Evolutionary conservation across 2,113 vertebrate species (phyloP).

Genomic region (Hipposideros armiger): DNA sequence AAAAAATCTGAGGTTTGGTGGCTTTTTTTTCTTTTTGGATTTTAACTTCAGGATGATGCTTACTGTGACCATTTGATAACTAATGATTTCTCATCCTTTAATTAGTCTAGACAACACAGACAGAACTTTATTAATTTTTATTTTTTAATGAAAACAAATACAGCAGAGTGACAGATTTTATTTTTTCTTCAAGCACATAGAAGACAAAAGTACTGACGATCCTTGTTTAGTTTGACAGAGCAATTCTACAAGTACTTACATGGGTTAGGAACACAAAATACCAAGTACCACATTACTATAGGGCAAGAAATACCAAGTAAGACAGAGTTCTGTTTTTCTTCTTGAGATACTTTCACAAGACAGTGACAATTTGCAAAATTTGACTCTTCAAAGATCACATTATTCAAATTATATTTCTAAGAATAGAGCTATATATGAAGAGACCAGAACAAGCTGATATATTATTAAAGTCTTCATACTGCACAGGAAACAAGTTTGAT

Average conservation of each 20-base stretch:
- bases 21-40: neutral
- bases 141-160: constrained; percentile 72
- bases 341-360: constrained; percentile 70
- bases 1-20: neutral
- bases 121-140: constrained; percentile 67
- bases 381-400: constrained; percentile 59
- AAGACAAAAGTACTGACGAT: constrained; percentile 59
- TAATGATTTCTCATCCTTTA: constrained; percentile 15
- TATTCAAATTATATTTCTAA: constrained; percentile 66
- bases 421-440: constrained; percentile 51
- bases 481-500: constrained; percentile 59
- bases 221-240: constrained; percentile 38
- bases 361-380: constrained; percentile 61
- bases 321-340: constrained; percentile 31
- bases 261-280: constrained; percentile 56
- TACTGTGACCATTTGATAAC: neutral
- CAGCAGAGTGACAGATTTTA: constrained; percentile 57
- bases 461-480: constrained; percentile 54
- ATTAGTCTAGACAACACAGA: constrained; percentile 60
- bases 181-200: constrained; percentile 62
- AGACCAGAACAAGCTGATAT: constrained; percentile 65
- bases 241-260: constrained; percentile 54
- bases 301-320: constrained; percentile 57
- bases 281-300: constrained; percentile 68
- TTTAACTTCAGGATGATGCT: neutral